Evolutionary conservation across 2,113 vertebrate genomes (phyloP).

Genomic region (Equus quagga): DNA sequence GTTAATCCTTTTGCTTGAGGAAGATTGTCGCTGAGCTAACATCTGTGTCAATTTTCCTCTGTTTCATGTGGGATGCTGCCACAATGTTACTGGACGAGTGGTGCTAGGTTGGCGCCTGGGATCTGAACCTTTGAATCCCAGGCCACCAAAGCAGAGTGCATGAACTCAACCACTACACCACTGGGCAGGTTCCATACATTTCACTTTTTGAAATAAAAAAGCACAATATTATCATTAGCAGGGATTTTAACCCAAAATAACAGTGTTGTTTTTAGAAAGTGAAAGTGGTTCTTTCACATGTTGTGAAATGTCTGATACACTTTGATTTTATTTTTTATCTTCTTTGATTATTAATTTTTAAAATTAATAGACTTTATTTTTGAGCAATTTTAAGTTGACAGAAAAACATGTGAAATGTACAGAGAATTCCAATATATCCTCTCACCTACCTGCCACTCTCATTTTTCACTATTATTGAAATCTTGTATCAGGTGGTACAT

Average conservation of each 20-base stretch:
- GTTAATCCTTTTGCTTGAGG: no score
- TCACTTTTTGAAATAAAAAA: background rate
- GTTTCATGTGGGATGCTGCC: no score
- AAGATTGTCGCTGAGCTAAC: no score
- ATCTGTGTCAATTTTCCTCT: no score
- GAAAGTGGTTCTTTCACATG: background rate
- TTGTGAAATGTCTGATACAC: background rate
- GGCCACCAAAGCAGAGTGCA: no score
- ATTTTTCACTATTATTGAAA: background rate
- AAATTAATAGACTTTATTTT: background rate
- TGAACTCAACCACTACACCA: no score
- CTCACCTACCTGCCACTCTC: background rate
- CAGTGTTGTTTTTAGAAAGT: background rate
- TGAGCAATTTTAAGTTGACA: background rate
- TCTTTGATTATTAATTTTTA: background rate
- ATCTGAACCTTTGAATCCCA: no score
- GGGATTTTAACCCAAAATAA: background rate
- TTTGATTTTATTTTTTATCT: background rate
- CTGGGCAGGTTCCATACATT: background rate
- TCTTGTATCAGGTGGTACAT: background rate
- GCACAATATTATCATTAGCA: background rate
- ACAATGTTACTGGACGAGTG: no score
- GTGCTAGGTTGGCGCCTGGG: no score
- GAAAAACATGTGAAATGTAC: background rate
- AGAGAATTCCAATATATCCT: background rate